Conservation (phyloP, 2,888 invertebrate genomes). For the Nebria brevicollis region DNA sequence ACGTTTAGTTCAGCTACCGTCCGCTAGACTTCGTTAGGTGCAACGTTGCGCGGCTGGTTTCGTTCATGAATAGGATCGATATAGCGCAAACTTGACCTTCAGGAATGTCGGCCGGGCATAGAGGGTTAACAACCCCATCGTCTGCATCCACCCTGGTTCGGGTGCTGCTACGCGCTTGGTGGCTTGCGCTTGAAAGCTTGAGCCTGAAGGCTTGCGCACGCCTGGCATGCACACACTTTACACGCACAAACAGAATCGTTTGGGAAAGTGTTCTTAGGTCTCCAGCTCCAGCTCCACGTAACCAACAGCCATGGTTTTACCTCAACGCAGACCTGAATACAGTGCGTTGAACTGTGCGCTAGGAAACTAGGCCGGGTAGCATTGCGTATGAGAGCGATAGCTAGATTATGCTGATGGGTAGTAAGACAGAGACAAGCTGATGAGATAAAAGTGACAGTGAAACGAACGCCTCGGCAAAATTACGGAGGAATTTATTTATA, state of each 20-base stretch:
- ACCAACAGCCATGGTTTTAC: slow-evolving; percentile 32
- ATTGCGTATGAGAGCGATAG: slow-evolving; percentile 12
- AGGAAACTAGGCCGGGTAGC: slow-evolving; percentile 42
- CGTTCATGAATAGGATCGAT: slow-evolving; percentile 54
- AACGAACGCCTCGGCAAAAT: slow-evolving; percentile 46
- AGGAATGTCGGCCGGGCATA: slow-evolving; percentile 31
- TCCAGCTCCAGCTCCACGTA: not conserved
- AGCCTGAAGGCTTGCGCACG: slow-evolving; percentile 2
- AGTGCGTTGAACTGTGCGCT: slow-evolving; percentile 40
- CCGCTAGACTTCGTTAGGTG: slow-evolving; percentile 23
- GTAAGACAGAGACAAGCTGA: slow-evolving; percentile 25
- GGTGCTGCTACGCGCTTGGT: not conserved
- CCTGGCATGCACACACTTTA: slow-evolving; percentile 6
- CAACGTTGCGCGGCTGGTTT: not conserved
- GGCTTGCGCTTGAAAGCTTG: not conserved
- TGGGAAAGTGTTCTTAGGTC: slow-evolving; percentile 33
- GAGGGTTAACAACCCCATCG: slow-evolving; percentile 39
- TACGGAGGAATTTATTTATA: slow-evolving; percentile 45
- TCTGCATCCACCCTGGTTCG: not conserved
- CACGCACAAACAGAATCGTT: slow-evolving; percentile 2
- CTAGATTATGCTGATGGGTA: not conserved
- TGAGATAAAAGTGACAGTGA: slow-evolving; percentile 53
- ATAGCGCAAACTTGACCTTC: slow-evolving; percentile 62
- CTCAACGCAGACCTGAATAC: slow-evolving; percentile 42
- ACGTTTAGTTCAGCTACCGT: slow-evolving; percentile 30